Conservation (phyloP, 2,888 invertebrate genomes). For the Drosophila tanythrix region DNA sequence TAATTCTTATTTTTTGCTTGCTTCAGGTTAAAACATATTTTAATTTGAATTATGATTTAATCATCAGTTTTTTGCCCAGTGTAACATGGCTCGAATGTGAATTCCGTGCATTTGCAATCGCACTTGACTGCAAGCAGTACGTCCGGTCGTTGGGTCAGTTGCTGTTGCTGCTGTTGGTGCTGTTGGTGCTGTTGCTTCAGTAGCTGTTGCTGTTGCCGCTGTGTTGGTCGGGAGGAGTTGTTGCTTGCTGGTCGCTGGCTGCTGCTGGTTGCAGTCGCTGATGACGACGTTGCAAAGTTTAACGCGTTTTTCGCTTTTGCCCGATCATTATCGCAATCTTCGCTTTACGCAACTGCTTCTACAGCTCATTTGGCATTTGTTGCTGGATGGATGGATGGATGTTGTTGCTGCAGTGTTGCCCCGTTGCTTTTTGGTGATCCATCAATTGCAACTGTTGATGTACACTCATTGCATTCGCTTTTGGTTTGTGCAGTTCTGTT, state of each 20-base stretch:
- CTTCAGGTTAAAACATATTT: neutral
- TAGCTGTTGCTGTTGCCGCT: conserved; percentile 2
- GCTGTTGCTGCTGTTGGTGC: conserved; percentile 24
- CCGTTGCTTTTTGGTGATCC: conserved; percentile 59
- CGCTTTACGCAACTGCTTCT: conserved; percentile 71
- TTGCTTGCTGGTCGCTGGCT: conserved; percentile 16
- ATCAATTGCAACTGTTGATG: conserved; percentile 67
- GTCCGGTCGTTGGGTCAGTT: conserved; percentile 70
- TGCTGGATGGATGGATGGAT: conserved; percentile 34
- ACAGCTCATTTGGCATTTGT: conserved; percentile 67
- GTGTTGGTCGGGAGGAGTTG: conserved; percentile 26
- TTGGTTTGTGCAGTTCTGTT: conserved; percentile 30
- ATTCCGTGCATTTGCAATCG: conserved; percentile 81
- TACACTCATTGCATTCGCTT: conserved; percentile 70
- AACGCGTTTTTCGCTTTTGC: conserved; percentile 79
- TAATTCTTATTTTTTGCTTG: neutral
- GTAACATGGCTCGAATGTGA: conserved; percentile 65
- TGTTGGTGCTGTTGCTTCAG: conserved; percentile 5
- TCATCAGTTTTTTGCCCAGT: conserved; percentile 8
- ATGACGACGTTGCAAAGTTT: conserved; percentile 79
- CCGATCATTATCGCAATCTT: conserved; percentile 79
- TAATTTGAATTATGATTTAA: neutral
- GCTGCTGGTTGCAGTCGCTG: conserved; percentile 43
- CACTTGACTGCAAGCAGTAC: conserved; percentile 72
- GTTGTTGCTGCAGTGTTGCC: conserved; percentile 27